phyloP scores from a whole-genome alignment of 1,140 invertebrate species.

The Popillia japonica region DNA sequence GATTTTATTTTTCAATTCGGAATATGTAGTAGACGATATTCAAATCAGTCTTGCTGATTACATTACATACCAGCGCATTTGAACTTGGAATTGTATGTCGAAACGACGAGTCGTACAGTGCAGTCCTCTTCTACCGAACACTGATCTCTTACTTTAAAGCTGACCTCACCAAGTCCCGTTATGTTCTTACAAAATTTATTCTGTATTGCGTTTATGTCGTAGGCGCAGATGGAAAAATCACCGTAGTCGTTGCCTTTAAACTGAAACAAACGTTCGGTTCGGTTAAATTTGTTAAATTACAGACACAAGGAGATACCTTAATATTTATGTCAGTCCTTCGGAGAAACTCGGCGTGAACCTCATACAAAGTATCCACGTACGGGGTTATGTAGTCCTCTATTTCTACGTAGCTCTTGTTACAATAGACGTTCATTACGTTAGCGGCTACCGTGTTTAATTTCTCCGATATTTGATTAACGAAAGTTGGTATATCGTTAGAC shows the following conservation, averaged over 20 bases:
- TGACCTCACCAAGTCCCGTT: conserved; percentile 35
- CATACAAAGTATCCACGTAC: conserved; percentile 47
- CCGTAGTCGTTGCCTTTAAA: conserved; percentile 49
- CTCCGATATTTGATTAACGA: conserved; percentile 44
- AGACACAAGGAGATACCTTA: conserved; percentile 46
- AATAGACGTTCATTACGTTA: conserved; percentile 52
- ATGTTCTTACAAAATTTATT: conserved; percentile 33
- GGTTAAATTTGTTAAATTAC: background rate
- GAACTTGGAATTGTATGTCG: conserved; percentile 46
- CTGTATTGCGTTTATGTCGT: conserved; percentile 42
- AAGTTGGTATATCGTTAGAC: conserved; percentile 41
- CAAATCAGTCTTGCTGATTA: no score
- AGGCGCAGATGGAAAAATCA: conserved; percentile 51
- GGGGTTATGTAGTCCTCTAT: conserved; percentile 56
- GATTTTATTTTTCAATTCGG: no score
- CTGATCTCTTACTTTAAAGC: conserved; percentile 22
- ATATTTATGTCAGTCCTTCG: conserved; percentile 42
- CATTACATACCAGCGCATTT: conserved; percentile 52
- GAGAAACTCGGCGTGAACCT: conserved; percentile 51
- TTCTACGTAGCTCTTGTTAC: conserved; percentile 40
- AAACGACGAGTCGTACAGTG: conserved; percentile 50
- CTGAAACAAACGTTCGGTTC: conserved; percentile 12
- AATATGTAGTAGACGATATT: no score
- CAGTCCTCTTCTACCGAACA: conserved; percentile 44
- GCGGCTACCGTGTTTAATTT: conserved; percentile 49